Evolutionary conservation across 2,888 invertebrate genomes (phyloP).

Genomic region (Drosophila kokeensis): DNA sequence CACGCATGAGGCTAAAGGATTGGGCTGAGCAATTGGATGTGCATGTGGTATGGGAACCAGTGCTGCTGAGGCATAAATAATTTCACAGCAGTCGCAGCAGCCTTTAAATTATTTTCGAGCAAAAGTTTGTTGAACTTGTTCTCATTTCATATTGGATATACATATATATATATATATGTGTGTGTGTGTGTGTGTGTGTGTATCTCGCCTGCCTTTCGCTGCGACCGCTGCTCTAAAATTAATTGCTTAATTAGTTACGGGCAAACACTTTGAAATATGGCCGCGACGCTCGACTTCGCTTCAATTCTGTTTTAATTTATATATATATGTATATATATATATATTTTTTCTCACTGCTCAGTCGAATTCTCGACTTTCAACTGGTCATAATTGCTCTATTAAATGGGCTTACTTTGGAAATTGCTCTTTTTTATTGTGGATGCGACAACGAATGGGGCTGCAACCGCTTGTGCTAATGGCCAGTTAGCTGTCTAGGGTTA

Average conservation of each 20-base stretch:
- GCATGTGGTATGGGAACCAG: conserved; percentile 11
- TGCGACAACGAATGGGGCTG: conserved; percentile 34
- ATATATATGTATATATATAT: neutral
- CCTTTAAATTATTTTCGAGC: conserved; percentile 65
- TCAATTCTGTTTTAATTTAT: conserved; percentile 35
- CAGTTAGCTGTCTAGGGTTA: conserved; percentile 32
- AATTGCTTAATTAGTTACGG: conserved; percentile 83
- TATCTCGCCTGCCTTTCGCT: conserved; percentile 23
- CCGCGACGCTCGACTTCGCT: conserved; percentile 62
- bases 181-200: conserved; percentile 18
- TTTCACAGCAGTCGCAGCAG: conserved; percentile 46
- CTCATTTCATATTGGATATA: conserved; percentile 28
- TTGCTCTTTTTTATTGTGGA: conserved; percentile 38
- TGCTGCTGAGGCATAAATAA: conserved; percentile 55
- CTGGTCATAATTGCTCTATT: conserved; percentile 81
- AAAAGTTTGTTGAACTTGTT: conserved; percentile 75
- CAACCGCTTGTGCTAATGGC: conserved; percentile 69
- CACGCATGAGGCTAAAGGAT: conserved; percentile 64
- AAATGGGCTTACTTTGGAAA: conserved; percentile 71
- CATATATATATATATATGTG: neutral
- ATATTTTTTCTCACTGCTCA: neutral
- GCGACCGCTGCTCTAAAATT: conserved; percentile 65
- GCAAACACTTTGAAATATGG: conserved; percentile 79
- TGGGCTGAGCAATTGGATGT: conserved; percentile 44
- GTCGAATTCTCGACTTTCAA: conserved; percentile 58